Conservation (phyloP, 2,797 vertebrate genomes). For the Helarctos malayanus region DNA sequence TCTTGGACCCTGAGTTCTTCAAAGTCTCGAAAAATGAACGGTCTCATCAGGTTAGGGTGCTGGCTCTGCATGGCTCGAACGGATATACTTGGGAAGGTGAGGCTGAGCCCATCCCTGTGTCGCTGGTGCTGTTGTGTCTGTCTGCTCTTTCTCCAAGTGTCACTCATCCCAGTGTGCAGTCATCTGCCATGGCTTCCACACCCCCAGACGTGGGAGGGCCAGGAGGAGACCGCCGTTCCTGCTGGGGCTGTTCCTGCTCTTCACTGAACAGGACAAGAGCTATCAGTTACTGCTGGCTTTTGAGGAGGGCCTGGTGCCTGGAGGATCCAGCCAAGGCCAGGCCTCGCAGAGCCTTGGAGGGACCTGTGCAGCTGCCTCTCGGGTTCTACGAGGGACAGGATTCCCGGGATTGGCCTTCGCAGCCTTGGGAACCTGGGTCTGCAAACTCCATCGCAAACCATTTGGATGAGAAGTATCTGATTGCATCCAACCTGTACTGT, state of each 20-base stretch:
- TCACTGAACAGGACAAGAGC: rapidly evolving
- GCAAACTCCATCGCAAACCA: background rate
- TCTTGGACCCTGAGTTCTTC: background rate
- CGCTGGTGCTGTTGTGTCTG: rapidly evolving
- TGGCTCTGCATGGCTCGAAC: rapidly evolving
- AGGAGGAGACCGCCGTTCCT: background rate
- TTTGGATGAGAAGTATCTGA: too few relatives aligned
- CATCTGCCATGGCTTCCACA: background rate
- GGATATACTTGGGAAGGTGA: rapidly evolving
- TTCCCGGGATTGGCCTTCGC: rapidly evolving
- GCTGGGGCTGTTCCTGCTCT: background rate
- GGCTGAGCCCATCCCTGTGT: rapidly evolving
- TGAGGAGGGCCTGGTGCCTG: background rate
- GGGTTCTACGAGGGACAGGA: rapidly evolving
- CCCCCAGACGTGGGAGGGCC: background rate
- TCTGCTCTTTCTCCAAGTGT: background rate
- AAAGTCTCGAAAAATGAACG: background rate
- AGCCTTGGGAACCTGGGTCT: rapidly evolving
- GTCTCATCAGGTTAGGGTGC: rapidly evolving
- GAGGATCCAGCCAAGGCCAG: rapidly evolving
- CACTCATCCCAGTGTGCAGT: rapidly evolving
- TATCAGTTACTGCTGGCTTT: rapidly evolving
- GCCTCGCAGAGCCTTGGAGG: background rate
- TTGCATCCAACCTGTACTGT: rapidly evolving
- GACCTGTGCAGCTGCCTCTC: background rate